Conservation (phyloP, 37 sponge, comb jelly and placozoan species). For the Corticium candelabrum region DNA sequence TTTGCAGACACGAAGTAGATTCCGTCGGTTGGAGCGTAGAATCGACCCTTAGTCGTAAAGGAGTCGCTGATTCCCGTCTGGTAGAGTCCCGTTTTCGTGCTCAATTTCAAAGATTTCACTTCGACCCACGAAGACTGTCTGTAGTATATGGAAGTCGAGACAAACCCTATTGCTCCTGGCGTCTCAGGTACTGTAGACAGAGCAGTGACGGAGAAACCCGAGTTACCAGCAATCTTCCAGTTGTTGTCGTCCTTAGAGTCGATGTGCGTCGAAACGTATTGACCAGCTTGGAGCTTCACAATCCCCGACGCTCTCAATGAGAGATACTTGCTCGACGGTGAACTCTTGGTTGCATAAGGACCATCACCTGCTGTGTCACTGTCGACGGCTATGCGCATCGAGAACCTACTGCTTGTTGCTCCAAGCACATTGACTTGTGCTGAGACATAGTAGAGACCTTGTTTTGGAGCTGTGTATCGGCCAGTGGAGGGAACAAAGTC, state of each 20-base stretch:
- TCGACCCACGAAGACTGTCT: background rate
- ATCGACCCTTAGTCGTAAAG: background rate
- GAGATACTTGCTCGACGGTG: background rate
- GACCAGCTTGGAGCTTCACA: background rate
- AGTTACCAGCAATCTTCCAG: background rate
- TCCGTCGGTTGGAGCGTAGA: constrained; percentile 1
- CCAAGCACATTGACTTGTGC: background rate
- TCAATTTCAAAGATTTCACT: background rate
- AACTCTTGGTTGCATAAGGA: background rate
- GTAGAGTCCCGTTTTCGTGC: background rate
- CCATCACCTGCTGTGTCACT: background rate
- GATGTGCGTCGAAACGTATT: background rate
- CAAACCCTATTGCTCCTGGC: background rate
- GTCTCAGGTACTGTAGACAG: background rate
- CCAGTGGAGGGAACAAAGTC: background rate
- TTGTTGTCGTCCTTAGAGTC: background rate
- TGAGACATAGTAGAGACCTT: background rate
- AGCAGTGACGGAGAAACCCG: background rate
- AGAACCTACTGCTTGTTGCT: background rate
- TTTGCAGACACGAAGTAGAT: constrained; percentile 7
- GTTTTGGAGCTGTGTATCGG: background rate
- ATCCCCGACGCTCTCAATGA: background rate
- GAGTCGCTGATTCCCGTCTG: background rate
- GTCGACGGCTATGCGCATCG: background rate
- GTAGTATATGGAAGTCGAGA: background rate